phyloP scores from a whole-genome alignment of 2,797 vertebrate genomes.

The Chiloscyllium punctatum region DNA sequence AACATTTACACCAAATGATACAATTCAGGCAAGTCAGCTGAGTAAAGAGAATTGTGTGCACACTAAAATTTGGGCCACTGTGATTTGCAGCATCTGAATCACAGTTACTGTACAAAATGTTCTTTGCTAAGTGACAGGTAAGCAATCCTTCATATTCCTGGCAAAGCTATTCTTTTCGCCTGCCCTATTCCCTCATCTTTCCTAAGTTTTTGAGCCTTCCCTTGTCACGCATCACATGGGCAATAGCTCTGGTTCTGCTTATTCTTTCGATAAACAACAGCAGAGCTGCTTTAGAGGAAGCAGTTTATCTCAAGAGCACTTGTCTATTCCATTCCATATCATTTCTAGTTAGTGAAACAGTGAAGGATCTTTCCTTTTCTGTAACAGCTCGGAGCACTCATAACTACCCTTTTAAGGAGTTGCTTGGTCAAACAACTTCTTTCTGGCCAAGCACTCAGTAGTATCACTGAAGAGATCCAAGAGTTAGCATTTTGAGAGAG shows the following conservation, averaged over 20 bases:
- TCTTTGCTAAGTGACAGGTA: background rate
- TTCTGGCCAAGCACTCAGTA: background rate
- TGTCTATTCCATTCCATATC: background rate
- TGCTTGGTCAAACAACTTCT: background rate
- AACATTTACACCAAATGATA: background rate
- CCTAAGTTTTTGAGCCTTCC: background rate
- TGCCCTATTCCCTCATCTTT: background rate
- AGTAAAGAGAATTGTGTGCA: background rate
- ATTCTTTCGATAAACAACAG: background rate
- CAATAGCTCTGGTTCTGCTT: background rate
- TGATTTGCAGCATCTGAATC: background rate
- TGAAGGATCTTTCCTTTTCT: background rate
- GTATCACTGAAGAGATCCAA: background rate
- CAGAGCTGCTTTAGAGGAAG: background rate
- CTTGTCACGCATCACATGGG: background rate
- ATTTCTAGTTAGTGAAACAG: background rate
- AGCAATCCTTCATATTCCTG: background rate
- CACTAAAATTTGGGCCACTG: background rate
- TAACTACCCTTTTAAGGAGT: slow-evolving; percentile 19
- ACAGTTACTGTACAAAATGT: background rate
- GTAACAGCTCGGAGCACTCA: background rate
- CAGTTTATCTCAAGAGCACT: background rate
- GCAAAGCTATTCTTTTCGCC: background rate
- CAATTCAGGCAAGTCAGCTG: background rate
- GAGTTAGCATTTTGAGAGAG: background rate